phyloP scores from a whole-genome alignment of 92 coral and sea anemone species.

The Phenganax marumi region DNA sequence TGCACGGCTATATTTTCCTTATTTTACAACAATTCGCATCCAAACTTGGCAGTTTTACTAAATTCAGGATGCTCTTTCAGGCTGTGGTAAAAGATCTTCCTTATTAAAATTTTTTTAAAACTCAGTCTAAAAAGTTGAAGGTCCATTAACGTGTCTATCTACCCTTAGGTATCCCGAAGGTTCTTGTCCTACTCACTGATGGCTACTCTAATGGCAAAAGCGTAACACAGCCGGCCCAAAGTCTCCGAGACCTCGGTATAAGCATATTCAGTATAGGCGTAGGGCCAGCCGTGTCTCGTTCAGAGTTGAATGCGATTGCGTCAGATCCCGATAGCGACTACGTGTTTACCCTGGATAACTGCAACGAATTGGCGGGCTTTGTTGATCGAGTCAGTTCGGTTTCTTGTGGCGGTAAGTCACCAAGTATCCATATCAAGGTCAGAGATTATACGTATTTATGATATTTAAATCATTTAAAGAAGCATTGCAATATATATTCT shows the following conservation, averaged over 20 bases:
- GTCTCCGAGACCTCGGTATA: slow-evolving; percentile 63
- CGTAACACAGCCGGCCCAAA: slow-evolving; percentile 47
- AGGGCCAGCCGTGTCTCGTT: slow-evolving; percentile 43
- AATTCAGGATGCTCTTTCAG: no score
- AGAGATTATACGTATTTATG: background rate
- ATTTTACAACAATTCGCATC: no score
- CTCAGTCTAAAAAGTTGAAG: no score
- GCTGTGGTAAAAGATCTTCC: no score
- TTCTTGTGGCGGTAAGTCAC: no score
- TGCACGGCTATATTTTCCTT: no score
- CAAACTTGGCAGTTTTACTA: no score
- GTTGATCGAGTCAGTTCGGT: slow-evolving; percentile 9
- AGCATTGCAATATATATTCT: background rate
- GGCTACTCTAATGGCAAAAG: slow-evolving; percentile 65
- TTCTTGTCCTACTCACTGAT: slow-evolving; percentile 75
- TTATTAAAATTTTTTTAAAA: no score
- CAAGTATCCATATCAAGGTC: no score
- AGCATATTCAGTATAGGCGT: slow-evolving; percentile 82
- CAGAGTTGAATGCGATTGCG: slow-evolving; percentile 57
- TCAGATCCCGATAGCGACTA: no score
- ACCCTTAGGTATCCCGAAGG: slow-evolving; percentile 62
- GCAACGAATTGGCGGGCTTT: background rate
- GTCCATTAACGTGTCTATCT: no score
- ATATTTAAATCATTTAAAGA: no score
- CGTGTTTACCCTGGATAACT: background rate